Base-by-base conservation (phyloP, 2,888 invertebrate species). In the Slavum lentiscoides region DNA sequence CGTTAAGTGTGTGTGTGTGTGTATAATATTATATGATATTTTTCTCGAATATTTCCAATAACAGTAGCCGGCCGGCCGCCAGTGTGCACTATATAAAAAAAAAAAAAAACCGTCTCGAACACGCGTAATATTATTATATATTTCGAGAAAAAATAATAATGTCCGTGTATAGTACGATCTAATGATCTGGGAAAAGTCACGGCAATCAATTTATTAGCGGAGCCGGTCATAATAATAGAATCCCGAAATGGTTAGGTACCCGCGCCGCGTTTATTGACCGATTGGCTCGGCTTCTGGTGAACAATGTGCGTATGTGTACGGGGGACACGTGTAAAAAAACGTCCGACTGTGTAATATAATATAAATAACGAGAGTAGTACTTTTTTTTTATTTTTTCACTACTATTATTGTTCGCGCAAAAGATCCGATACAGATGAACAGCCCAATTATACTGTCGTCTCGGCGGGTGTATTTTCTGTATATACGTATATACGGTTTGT, bases 131-230 rank as follows among this genome's bases (percentile, higher is more conserved):
- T 30, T 30, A 4, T 30, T 30, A 30, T 30, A 30, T 30, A 30
- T 30, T 30, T 30, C 30, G 30, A 30, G 30, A 30, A 30, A 30
- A 30, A 30, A 15, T 9, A 53, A 75, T 76, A 76, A 76, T 68
- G 55, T 58, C 53, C 49, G 3, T 19, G 21, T 9, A 30, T 30
- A n/a, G n/a, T n/a, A 55, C 70, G 55, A 49, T 49, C 23, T 80
- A 80, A 80, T 23, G 80, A 80, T 80, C 80, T 80, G 80, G 80
- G 80, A 80, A 80, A 64, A 80, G 70, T 37, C 21, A 80, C 80
- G 80, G 80, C 70, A 80, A 80, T 80, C 70, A 72, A 80, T 72
- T 80, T 23, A 70, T 80, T 67, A 58, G 58, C 19, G n/a, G 23
- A 30, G 30, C 30, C 30, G 30, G 30, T 30, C 30, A 30, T 30